Conservation (phyloP, 2,888 invertebrate genomes). For the Dicroscelio sp. region DNA sequence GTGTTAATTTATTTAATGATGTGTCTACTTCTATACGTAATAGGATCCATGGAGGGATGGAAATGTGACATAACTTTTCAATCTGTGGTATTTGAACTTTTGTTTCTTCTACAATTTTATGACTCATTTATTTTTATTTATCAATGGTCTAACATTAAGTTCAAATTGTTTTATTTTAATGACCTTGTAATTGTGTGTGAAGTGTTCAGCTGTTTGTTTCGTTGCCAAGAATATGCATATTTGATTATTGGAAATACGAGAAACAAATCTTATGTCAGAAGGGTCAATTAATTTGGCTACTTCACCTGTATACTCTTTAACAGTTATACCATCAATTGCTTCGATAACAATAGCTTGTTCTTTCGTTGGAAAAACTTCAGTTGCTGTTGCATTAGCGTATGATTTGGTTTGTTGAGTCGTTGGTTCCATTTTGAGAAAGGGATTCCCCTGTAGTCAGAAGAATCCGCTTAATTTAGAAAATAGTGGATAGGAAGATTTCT, state of each 20-base stretch:
- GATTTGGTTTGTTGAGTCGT: not conserved
- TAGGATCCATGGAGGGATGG: slow-evolving; percentile 21
- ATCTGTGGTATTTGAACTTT: too few species aligned
- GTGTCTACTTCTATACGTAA: not conserved
- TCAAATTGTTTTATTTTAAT: not conserved
- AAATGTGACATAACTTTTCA: too few species aligned
- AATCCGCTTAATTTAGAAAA: too few species aligned
- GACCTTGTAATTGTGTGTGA: not conserved
- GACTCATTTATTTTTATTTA: not conserved
- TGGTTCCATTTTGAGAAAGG: not conserved
- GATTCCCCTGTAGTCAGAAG: slow-evolving; percentile 25
- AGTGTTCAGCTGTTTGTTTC: not conserved
- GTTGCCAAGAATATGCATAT: slow-evolving; percentile 10
- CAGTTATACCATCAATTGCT: not conserved
- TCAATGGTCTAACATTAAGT: not conserved
- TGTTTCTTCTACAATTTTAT: too few species aligned
- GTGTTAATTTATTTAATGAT: not conserved
- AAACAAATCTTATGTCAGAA: not conserved
- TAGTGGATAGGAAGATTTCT: too few species aligned
- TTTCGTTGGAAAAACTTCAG: slow-evolving; percentile 20
- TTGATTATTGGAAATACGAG: slow-evolving; percentile 29
- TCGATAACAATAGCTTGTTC: slow-evolving; percentile 34
- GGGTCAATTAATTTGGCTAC: not conserved
- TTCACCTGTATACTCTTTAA: slow-evolving; percentile 1
- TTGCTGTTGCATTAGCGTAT: slow-evolving; percentile 7